These are phyloP conservation scores for Thyatira batis DNA, from an alignment of 2,888 invertebrate genomes.

Conservation along the genomic window DNA sequence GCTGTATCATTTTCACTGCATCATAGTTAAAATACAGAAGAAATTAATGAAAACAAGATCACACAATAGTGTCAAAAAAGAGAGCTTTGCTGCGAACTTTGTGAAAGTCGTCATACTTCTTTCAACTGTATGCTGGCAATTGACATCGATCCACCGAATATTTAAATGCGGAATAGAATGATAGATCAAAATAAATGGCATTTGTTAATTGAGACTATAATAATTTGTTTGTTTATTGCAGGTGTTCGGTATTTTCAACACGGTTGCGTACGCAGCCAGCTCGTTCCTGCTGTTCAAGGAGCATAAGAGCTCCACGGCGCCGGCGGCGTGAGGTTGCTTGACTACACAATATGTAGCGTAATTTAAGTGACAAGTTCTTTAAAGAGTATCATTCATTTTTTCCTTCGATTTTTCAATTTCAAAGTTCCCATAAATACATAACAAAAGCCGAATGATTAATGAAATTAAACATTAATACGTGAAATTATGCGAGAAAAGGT, in stretches of 20 bases:
- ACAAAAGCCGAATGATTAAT: background rate
- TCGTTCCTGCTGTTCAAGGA: constrained; percentile 89
- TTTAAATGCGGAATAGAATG: background rate
- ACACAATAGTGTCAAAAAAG: background rate
- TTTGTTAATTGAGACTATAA: background rate
- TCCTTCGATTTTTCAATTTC: constrained; percentile 23
- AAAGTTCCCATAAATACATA: too few relatives aligned
- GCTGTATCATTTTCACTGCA: too few relatives aligned
- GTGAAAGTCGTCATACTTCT: background rate
- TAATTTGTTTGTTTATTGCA: constrained; percentile 57
- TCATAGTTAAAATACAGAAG: too few relatives aligned
- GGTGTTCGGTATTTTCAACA: constrained; percentile 92
- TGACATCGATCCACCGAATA: background rate
- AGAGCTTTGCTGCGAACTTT: background rate
- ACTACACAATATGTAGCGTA: constrained; percentile 14
- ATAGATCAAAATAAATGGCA: background rate
- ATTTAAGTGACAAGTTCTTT: constrained; percentile 31
- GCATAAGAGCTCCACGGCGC: constrained; percentile 77
- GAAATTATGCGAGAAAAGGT: too few relatives aligned
- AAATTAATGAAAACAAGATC: constrained; percentile 1
- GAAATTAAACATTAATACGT: too few relatives aligned
- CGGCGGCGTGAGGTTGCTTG: constrained; percentile 36
- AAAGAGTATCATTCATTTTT: constrained; percentile 28
- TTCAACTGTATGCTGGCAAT: background rate
- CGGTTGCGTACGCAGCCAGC: constrained; percentile 89